phyloP scores from a whole-genome alignment of 2,888 invertebrate species.

The Nasonovia ribisnigri region DNA sequence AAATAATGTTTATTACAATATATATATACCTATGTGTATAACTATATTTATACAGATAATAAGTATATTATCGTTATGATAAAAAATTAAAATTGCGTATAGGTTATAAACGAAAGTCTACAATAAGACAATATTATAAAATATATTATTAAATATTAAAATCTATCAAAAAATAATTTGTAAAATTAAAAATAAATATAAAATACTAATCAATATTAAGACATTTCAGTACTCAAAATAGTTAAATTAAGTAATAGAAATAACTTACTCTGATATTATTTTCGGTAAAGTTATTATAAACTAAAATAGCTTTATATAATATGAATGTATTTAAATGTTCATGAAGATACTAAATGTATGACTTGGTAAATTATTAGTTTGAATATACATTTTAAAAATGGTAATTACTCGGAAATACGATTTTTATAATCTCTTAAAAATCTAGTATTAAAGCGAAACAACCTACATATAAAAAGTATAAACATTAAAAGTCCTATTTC shows the following conservation, averaged over 20 bases:
- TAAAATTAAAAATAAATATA: background rate
- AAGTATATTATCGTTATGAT: no score
- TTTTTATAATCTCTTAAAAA: constrained; percentile 43
- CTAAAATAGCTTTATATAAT: constrained; percentile 5
- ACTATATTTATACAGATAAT: no score
- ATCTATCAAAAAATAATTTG: no score
- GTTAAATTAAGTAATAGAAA: background rate
- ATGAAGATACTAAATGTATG: background rate
- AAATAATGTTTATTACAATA: no score
- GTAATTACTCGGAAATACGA: constrained; percentile 30
- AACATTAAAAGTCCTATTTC: constrained; percentile 27
- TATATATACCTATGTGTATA: no score
- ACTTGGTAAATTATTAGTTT: background rate
- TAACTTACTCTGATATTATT: background rate
- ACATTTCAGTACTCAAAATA: background rate
- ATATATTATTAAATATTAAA: no score
- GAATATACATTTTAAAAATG: background rate
- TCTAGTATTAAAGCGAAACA: constrained; percentile 20
- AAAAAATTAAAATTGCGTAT: no score
- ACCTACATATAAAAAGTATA: constrained; percentile 36
- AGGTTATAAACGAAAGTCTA: no score
- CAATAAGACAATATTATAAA: background rate
- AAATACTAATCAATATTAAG: background rate
- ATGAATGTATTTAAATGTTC: background rate
- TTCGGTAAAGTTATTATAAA: background rate